Percentiles rank a stretch among this genome's conserved stretches.
phyloP scores from a whole-genome alignment of 2,888 invertebrate genomes.

The Pseudoips prasinana region DNA sequence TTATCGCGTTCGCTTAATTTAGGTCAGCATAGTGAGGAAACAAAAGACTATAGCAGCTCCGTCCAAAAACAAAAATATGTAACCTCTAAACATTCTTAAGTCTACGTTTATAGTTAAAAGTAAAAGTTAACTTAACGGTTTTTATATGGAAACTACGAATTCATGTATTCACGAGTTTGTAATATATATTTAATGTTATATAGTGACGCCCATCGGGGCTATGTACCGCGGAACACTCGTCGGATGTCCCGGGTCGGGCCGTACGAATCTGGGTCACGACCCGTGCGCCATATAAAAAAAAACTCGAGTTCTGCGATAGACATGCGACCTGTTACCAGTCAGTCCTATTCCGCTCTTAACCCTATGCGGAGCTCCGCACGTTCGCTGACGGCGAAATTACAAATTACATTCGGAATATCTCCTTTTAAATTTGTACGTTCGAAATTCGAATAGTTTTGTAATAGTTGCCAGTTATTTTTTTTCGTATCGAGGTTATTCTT shows the following conservation, averaged over 20 bases:
- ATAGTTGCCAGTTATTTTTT: neutral
- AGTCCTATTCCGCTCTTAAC: slow-evolving; percentile 22
- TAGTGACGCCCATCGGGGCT: neutral
- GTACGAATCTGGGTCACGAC: slow-evolving; percentile 27
- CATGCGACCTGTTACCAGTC: slow-evolving; percentile 33
- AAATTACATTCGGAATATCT: neutral
- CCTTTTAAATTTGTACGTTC: neutral
- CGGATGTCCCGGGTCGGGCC: slow-evolving; percentile 17
- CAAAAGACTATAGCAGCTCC: neutral
- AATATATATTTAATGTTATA: neutral
- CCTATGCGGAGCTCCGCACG: slow-evolving; percentile 15
- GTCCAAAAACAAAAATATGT: neutral
- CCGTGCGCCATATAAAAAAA: slow-evolving; percentile 25
- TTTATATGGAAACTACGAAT: neutral
- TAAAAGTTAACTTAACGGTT: neutral
- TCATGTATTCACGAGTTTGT: no score
- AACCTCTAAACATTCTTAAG: neutral
- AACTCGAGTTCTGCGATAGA: slow-evolving; percentile 22
- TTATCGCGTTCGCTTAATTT: neutral
- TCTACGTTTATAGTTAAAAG: neutral
- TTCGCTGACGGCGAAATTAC: slow-evolving; percentile 5
- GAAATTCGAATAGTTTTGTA: neutral
- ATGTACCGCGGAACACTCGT: slow-evolving; percentile 4
- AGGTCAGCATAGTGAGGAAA: neutral
- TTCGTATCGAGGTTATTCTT: neutral